Base-by-base conservation (phyloP, 37 sponge, comb jelly and placozoan species). In the Haliclona indistincta region DNA sequence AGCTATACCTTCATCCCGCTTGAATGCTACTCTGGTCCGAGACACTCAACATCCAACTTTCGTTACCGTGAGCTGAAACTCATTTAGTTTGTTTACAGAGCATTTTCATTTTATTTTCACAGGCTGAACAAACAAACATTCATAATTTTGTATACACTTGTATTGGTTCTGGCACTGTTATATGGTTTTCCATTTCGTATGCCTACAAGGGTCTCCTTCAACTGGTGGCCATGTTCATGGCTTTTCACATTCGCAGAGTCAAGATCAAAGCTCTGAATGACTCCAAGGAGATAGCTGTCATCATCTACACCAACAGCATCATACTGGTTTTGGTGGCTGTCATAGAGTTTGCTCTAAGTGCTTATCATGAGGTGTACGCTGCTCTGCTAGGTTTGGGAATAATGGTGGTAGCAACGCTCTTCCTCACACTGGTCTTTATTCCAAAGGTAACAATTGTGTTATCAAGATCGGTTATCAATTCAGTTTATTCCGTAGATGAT, bases 241-340 rank as follows among this genome's bases (percentile, higher is more conserved):
- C 86, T 13, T 79, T 86, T 55, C 74, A 60, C 3, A 86, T 80
- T 0, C 53, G 86, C 29, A 78, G 79, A 51, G 75, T 86, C 41
- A 79, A 73, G 8, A 67, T 86, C 49, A 68, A 63, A 29, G 74
- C 44, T 11, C 80, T 86, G 45, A 86, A 86, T 33, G 86, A 86
- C 43, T 66, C 80, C 1, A 86, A 79, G 38, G 73, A 86, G 28
- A 64, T 79, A 23, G 63, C 86, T 1, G 53, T 54, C 41, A 79
- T 86, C 41, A 79, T 79, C 33, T 86, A 86, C 74, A 67, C 66
- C 17, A 54, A 73, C 4, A 45, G 64, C 17, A 33, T 86, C 41
- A 67, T 79, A 13, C 3, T 86, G 32, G 37, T 43, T 38, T 13
- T 73, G 1, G 45, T 86, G 80, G 52, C 79, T 0, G 36, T 79